Base-by-base conservation (phyloP, 2,888 invertebrate species). In the Andricus curvator region DNA sequence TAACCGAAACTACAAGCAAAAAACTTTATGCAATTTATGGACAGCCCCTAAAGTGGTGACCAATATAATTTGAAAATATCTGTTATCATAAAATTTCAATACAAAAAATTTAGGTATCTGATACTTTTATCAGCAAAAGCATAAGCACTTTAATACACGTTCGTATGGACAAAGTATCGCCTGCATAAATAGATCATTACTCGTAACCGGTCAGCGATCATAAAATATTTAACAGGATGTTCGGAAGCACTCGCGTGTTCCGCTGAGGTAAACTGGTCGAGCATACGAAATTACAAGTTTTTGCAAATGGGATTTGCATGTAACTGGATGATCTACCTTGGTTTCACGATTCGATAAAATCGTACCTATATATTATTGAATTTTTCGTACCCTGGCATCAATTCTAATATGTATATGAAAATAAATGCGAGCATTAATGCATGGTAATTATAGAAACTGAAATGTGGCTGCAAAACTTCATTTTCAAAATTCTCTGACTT, bases 181-280 rank as follows among this genome's bases (percentile, higher is more conserved):
- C 25, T 44, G 13, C 29, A 78, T 80, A 84, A 76, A 76, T 78
- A 70, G 77, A 70, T 68, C 67, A 78, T 77, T 83, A 41, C 78
- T 70, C 83, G 81, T 83, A 22, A 79, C 78, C 83, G 81, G 79
- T 83, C 87, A 48, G 15, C n/a, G 6, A 68, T 68, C 20, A 68
- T 68, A 68, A 87, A 88, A 88, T 88, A 88, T 88, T 88, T 86
- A 88, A 87, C 87, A 88, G 87, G 84, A 83, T 78, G 79, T 84
- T 81, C 81, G 81, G 83, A 81, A 83, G 83, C 81, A 84, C 83
- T 81, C 25, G 68, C 68, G 48, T 68, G 68, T 48, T 68, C 68
- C 68, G 68, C 25, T 17, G 25, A 48, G 80, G 79, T 78, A 74
- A 80, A 29, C 68, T 85, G 79, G 81, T 70, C 83, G 78, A 64